A percentile compares a stretch with the other conserved stretches of the same genome.
These are phyloP conservation scores for Acanthurus lineatus DNA, from an alignment of 2,797 vertebrate species.

Conservation along the genomic window DNA sequence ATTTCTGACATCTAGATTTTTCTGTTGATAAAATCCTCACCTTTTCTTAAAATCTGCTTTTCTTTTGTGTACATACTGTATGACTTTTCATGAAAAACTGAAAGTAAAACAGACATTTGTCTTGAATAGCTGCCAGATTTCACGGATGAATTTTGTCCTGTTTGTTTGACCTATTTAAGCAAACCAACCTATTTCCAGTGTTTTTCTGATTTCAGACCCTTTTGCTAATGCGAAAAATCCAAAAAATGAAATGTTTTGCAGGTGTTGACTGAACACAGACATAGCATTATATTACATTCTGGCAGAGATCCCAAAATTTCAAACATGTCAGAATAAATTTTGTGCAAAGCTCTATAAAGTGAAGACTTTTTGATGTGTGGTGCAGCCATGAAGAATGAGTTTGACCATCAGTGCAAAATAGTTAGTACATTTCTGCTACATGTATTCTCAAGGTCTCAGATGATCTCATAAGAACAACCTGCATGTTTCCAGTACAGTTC, in stretches of 20 bases:
- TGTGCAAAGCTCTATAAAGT: background rate
- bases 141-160: too few relatives aligned
- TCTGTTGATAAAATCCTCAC: background rate
- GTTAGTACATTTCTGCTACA: background rate
- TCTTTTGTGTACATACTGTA: background rate
- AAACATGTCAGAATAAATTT: background rate
- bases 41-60: background rate
- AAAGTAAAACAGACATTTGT: background rate
- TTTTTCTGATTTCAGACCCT: background rate
- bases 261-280: too few relatives aligned
- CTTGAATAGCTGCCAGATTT: background rate
- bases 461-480: constrained; percentile 71
- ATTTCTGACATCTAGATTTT: background rate
- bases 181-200: background rate
- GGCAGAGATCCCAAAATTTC: background rate
- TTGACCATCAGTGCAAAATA: background rate
- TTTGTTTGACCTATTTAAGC: too few relatives aligned
- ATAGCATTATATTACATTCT: background rate
- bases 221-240: too few relatives aligned
- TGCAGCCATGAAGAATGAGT: too few relatives aligned
- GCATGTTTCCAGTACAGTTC: constrained; percentile 80
- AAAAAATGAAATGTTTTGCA: too few relatives aligned
- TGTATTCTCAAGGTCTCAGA: background rate
- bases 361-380: background rate
- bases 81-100: background rate